phyloP scores from a whole-genome alignment of 2,888 invertebrate genomes.

The Pterobdella sp. region DNA sequence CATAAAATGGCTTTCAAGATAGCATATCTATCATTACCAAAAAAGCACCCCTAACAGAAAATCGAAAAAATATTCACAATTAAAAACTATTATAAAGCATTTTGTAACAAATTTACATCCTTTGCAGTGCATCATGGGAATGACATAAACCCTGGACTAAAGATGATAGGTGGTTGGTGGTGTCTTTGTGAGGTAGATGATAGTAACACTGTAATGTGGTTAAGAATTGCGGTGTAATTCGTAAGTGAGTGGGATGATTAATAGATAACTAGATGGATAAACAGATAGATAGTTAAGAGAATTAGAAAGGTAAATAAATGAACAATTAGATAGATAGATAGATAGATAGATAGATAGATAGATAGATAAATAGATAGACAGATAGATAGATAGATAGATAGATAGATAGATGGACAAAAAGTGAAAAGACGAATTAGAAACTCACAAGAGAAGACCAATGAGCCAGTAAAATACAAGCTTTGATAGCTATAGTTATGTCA shows the following conservation, averaged over 20 bases:
- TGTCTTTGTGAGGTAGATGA: too few relatives aligned
- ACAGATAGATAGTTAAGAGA: background rate
- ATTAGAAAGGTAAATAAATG: background rate
- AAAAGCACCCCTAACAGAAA: too few relatives aligned
- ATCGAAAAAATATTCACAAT: too few relatives aligned
- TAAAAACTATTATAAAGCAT: too few relatives aligned
- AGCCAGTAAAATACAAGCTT: background rate
- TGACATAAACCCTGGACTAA: too few relatives aligned
- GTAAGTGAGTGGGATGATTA: background rate
- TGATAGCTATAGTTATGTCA: background rate
- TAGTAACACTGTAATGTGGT: too few relatives aligned
- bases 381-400: background rate
- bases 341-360: conserved; percentile 3
- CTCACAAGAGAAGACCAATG: background rate
- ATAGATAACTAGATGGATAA: background rate
- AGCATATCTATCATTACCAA: too few relatives aligned
- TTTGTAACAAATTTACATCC: too few relatives aligned
- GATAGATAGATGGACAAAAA: background rate
- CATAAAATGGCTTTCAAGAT: too few relatives aligned
- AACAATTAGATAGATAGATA: background rate
- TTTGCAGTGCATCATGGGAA: too few relatives aligned
- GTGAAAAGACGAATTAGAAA: background rate
- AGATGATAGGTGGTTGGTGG: too few relatives aligned
- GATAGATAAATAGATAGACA: background rate
- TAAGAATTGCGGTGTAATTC: too few relatives aligned